phyloP scores from a whole-genome alignment of 2,113 vertebrate species.

The Solenodon paradoxus region DNA sequence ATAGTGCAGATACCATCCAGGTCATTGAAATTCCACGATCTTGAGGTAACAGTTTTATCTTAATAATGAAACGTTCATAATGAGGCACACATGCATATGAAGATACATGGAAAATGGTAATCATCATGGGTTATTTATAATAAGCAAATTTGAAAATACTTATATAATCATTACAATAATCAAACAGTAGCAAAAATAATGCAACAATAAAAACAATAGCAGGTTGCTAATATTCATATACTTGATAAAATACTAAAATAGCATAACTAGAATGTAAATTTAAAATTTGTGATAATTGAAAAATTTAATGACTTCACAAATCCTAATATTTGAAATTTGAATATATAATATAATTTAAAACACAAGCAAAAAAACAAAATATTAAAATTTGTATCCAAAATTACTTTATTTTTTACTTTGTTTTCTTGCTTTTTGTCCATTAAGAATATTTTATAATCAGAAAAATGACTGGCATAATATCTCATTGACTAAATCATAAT shows the following conservation, averaged over 20 bases:
- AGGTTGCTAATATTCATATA: background rate
- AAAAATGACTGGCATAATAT: background rate
- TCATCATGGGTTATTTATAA: background rate
- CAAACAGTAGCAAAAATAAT: too few relatives aligned
- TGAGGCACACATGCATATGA: background rate
- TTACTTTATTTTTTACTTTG: background rate
- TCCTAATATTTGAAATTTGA: background rate
- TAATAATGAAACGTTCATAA: background rate
- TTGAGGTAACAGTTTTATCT: background rate
- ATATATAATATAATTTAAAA: background rate
- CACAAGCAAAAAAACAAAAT: background rate
- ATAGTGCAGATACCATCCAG: background rate
- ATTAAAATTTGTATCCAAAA: background rate
- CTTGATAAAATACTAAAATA: background rate
- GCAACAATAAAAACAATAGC: too few relatives aligned
- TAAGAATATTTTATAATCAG: background rate
- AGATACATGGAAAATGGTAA: background rate
- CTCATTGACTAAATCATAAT: background rate
- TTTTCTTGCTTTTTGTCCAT: background rate
- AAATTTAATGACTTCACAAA: background rate
- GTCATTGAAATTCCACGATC: background rate
- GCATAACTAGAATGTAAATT: background rate
- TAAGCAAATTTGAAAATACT: background rate
- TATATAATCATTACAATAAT: too few relatives aligned
- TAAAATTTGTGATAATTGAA: background rate